Conservation (phyloP, 2,888 invertebrate species). For the Diplazon laetatorius region DNA sequence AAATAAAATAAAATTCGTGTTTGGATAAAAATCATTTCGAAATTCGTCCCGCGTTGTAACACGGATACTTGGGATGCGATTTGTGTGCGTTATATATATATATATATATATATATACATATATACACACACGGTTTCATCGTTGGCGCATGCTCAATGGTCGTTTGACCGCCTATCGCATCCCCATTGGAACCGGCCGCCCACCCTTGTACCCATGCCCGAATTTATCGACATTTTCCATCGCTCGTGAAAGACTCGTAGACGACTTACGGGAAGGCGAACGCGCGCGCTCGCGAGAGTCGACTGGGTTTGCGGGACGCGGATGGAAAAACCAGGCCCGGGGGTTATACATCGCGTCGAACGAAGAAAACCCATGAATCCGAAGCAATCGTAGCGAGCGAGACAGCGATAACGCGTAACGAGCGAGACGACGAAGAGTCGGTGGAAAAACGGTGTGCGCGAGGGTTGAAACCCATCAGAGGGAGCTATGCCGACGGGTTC, state of each 20-base stretch:
- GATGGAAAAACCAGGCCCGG: constrained; percentile 47
- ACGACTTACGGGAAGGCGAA: too few species aligned
- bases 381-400: constrained; percentile 1
- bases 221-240: constrained; percentile 78
- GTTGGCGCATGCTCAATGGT: constrained; percentile 53
- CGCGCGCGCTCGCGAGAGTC: too few species aligned
- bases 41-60: not conserved
- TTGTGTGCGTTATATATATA: too few species aligned
- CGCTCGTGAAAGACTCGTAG: constrained; percentile 46
- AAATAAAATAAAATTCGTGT: too few species aligned
- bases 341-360: constrained; percentile 42
- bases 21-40: too few species aligned
- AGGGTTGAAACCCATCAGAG: constrained; percentile 42
- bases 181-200: constrained; percentile 43
- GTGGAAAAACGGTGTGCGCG: constrained; percentile 40
- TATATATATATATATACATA: too few species aligned
- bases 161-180: constrained; percentile 31
- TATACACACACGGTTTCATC: too few species aligned
- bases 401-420: not conserved
- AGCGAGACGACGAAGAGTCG: not conserved
- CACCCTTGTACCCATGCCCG: constrained; percentile 76
- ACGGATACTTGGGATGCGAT: too few species aligned
- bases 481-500: constrained; percentile 58
- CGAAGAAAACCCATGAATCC: constrained; percentile 45
- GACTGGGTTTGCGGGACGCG: not conserved